Evolutionary conservation across 2,797 vertebrate genomes (phyloP), one percentile per base, ranked within the genome.

Genomic region (Tragelaphus oryx): DNA sequence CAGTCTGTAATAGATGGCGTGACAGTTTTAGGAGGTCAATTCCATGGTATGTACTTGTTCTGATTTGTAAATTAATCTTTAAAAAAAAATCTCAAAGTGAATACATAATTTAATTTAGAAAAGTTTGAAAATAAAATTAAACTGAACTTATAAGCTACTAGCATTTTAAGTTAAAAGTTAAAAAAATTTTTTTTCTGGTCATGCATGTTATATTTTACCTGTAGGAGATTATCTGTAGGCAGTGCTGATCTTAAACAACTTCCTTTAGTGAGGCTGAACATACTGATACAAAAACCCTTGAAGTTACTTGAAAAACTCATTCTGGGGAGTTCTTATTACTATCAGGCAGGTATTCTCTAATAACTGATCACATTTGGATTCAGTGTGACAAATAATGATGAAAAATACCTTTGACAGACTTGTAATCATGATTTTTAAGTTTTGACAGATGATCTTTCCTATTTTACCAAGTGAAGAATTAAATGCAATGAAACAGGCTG

Each of bases 1-100:
- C 98, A 98, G 86, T 99, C 99, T 18, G 99, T 99, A 3, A 87
- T 99, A 96, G 99, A 99, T 81, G 99, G 99, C 6, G 97, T 99
- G 28, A 98, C 98, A 12, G 98, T 99, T 96, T 98, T 99, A 10
- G 98, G 98, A 83, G 99, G 99, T 94, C 98, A 98, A 76, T 98
- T 98, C 97, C 98, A 99, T 50, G 99, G 99, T 99, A 96, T 37
- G 97, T 96, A 62, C 37, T 74, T 93, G 22, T 50, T 30, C 12
- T 87, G 26, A 96, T n/a, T 52, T 52, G 48, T 33, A 52, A 79
- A 79, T 87, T 87, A 82, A 76, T 71, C 44, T 84, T 83, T 37
- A 9, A 41, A 91, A 85, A 60, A 50, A 93, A 79, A 54, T 76
- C 74, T 33, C 10, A 91, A 71, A 93, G 91, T 44, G 55, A 86